Evolutionary conservation across 1,140 invertebrate genomes (phyloP), one percentile per base, ranked within the genome.

Genomic region (Ectropis grisescens): DNA sequence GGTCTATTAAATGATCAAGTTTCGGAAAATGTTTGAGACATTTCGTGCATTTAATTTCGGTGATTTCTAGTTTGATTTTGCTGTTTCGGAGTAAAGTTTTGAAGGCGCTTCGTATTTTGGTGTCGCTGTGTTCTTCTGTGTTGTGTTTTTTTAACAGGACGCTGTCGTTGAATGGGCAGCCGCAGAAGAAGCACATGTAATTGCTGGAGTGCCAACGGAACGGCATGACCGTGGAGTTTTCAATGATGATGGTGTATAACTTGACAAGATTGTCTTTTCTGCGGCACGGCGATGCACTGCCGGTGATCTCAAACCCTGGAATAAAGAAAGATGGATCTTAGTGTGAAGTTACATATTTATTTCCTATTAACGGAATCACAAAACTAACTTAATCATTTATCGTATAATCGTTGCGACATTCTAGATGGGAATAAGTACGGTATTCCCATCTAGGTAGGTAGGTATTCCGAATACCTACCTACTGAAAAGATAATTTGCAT

Each of bases 21-120:
- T 28, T 54, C 1, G 35, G 13, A 9, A 47, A 28, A 0, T 13
- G 4, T 26, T 40, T 38, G 2, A 31, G 16, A 13, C 61, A 66
- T n/a, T 38, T 25, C 27, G 50, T 59, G 29, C 61, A 66, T 2
- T 19, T 24, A 2, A 53, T 39, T 5, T 62, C 38, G 1, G 58
- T 49, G 1, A 59, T 32, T n/a, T 66, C 61, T 2, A 66, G 25
- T 11, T 51, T 55, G 5, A 51, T 33, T 23, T 25, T 32, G 2
- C 15, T 39, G 6, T 33, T 32, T 1, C 23, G 33, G 0, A 37
- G 8, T 1, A 37, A 25, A 4, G 11, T 42, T 9, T 33, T 13
- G 0, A 56, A 13, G 6, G 49, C 33, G 9, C 41, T 45, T 1
- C 23, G 33, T 1, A 42, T 14, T 28, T 45, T 51, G 1, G 41